Conservation (phyloP, 2,888 invertebrate genomes). For the Drepana falcataria region DNA sequence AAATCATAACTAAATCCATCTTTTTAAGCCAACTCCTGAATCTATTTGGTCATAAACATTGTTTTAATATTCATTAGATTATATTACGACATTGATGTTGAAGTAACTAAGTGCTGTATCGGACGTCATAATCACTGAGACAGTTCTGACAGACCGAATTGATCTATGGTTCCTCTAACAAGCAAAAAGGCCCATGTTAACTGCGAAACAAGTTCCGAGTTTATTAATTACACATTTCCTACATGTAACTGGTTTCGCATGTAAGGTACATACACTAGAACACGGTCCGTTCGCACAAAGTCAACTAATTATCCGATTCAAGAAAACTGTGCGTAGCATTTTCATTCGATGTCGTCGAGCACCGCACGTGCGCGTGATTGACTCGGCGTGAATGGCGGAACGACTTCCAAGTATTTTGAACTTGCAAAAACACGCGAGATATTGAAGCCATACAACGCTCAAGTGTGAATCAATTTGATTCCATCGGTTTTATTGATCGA, state of each 20-base stretch:
- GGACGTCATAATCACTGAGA: constrained; percentile 22
- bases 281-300: constrained; percentile 30
- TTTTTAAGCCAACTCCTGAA: constrained; percentile 3
- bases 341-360: constrained; percentile 39
- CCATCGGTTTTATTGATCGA: constrained; percentile 75
- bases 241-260: constrained; percentile 41
- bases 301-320: constrained; percentile 47
- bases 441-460: constrained; percentile 66
- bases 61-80: too few relatives aligned
- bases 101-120: not conserved
- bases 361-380: constrained; percentile 63
- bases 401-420: constrained; percentile 68
- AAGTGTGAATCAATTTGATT: constrained; percentile 77
- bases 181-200: constrained; percentile 30
- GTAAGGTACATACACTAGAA: constrained; percentile 9
- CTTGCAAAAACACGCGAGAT: constrained; percentile 60
- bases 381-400: constrained; percentile 60
- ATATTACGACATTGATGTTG: not conserved
- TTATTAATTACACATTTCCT: constrained; percentile 43
- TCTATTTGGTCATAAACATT: too few relatives aligned
- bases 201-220: constrained; percentile 28
- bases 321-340: constrained; percentile 45
- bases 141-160: constrained; percentile 34
- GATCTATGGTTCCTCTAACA: constrained; percentile 32
- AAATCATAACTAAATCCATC: constrained; percentile 34